These are phyloP conservation scores for Gymnobelideus leadbeateri DNA, from an alignment of 2,113 vertebrate genomes.

Conservation along the genomic window DNA sequence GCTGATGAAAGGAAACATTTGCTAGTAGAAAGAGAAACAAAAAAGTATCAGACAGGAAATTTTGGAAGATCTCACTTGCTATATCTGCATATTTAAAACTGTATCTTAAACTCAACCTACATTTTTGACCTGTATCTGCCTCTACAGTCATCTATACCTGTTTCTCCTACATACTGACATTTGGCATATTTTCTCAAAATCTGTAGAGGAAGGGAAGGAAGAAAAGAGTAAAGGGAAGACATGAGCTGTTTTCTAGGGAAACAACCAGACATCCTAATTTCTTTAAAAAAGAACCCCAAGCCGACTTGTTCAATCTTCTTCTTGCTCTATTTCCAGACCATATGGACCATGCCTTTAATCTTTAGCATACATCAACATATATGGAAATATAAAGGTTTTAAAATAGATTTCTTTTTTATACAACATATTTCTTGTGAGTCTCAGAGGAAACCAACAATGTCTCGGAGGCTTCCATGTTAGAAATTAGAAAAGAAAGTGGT, in stretches of 20 bases:
- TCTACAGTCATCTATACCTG: not conserved
- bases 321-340: not conserved
- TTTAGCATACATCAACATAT: not conserved
- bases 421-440: not conserved
- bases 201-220: not conserved
- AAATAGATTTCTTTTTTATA: not conserved
- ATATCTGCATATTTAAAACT: not conserved
- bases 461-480: slow-evolving; percentile 2
- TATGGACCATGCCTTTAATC: not conserved
- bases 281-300: not conserved
- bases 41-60: not conserved
- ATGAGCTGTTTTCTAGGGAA: not conserved
- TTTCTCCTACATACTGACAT: not conserved
- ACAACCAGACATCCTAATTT: not conserved
- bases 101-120: not conserved
- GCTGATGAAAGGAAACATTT: not conserved
- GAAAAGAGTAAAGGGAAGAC: not conserved
- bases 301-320: not conserved
- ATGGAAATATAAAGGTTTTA: not conserved
- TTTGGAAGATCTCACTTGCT: not conserved
- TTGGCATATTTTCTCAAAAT: not conserved
- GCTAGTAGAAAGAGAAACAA: not conserved
- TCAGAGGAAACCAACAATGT: not conserved
- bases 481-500: slow-evolving; percentile 7
- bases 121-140: not conserved